Evolutionary conservation across 2,797 vertebrate species (phyloP), one percentile per base, ranked within the genome.

Genomic region (Carapus acus): DNA sequence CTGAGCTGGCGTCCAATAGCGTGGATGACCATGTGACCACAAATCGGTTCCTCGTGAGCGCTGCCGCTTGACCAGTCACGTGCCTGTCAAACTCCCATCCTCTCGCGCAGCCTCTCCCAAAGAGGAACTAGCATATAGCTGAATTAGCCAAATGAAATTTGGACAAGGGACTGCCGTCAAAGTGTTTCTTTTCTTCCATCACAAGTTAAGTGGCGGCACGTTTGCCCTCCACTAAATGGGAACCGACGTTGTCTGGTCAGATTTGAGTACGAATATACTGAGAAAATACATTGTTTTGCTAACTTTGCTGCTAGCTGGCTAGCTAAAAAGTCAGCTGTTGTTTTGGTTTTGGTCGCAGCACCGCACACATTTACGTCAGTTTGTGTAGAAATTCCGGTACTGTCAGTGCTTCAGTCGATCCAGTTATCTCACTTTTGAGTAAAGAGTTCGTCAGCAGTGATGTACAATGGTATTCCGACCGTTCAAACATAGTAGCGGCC

Each of bases 41-140:
- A 36, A 85, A 84, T 74, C 6, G 38, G 4, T 37, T 77, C 69
- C 86, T 77, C 80, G 79, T 85, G 85, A 83, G 24, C 24, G 24
- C 24, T 27, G 24, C 9, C 24, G 9, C 9, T 27, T 40, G 19
- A 2, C n/a, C n/a, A 33, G 73, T 82, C 83, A 85, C 81, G 82
- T 86, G 81, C 58, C 71, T 75, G 79, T 81, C 77, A 81, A 69
- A 74, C 47, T 34, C 31, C 1, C 20, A 15, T 3, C 7, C 17
- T 8, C 63, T 65, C 63, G 80, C 79, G 78, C 80, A 74, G 69
- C 56, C 67, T 50, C 40, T 45, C 61, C 76, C 58, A 71, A 61
- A 69, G 63, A 45, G 69, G 76, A 84, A 81, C 70, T 79, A 58
- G 45, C 59, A 1, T 7, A 16, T 57, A 48, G 76, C 77, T 74